Evolutionary conservation across 2,888 invertebrate species (phyloP).

Genomic region (Macropis europaea): DNA sequence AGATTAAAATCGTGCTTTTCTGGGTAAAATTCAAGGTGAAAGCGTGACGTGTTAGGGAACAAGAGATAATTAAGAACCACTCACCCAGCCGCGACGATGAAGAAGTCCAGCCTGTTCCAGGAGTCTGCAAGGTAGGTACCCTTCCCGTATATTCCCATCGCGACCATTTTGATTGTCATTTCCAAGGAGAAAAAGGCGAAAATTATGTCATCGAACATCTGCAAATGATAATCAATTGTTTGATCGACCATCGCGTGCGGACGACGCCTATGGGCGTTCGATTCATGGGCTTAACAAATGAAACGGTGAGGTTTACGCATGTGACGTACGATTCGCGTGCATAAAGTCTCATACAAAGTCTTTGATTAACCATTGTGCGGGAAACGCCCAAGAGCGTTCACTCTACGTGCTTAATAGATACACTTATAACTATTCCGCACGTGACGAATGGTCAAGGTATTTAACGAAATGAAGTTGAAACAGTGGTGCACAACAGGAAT

Average conservation of each 20-base stretch:
- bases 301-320: no score
- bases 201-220: conserved; percentile 99
- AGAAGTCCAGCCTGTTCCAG: conserved; percentile 99
- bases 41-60: conserved; percentile 1
- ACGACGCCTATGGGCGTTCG: no score
- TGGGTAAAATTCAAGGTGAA: not conserved
- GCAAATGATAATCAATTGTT: conserved; percentile 71
- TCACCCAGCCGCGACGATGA: conserved; percentile 98
- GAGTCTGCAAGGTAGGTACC: conserved; percentile 98
- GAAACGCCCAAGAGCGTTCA: no score
- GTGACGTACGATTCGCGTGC: no score
- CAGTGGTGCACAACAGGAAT: no score
- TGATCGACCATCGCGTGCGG: not conserved
- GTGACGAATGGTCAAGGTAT: no score
- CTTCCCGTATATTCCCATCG: conserved; percentile 97
- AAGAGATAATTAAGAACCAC: conserved; percentile 63
- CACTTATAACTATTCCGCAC: no score
- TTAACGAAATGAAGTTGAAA: no score
- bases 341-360: no score
- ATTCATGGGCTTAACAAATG: no score
- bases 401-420: no score
- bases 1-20: conserved; percentile 8
- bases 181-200: conserved; percentile 99
- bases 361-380: no score
- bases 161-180: conserved; percentile 99